These are phyloP conservation scores for Aspiorhynchus laticeps DNA, from an alignment of 2,113 vertebrate genomes.

Conservation along the genomic window DNA sequence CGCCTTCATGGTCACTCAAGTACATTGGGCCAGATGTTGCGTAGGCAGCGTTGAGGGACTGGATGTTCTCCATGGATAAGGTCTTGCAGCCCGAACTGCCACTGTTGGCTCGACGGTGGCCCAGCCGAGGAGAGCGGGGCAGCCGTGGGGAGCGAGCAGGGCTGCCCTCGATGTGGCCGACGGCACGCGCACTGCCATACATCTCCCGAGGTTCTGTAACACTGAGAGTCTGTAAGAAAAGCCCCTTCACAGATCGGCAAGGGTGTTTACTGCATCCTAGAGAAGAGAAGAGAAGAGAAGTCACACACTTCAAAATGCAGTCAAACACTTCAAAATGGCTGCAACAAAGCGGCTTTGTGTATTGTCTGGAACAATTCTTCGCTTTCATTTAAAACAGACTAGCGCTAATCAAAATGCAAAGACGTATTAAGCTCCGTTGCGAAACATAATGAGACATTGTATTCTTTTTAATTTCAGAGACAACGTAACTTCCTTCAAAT, in stretches of 20 bases:
- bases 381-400: conserved; percentile 2
- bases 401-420: conserved; percentile 9
- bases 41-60: conserved; percentile 98
- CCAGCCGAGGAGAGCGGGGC: conserved; percentile 94
- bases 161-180: conserved; percentile 94
- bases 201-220: conserved; percentile 78
- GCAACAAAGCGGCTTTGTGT: background rate
- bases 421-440: background rate
- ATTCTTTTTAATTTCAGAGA: background rate
- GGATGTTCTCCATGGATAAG: conserved; percentile 99
- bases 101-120: conserved; percentile 90
- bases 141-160: conserved; percentile 95
- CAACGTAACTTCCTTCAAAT: conserved; percentile 3
- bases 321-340: conserved; percentile 30
- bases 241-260: conserved; percentile 69
- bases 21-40: conserved; percentile 99
- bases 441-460: background rate
- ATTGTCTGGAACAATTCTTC: background rate
- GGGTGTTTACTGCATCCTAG: conserved; percentile 74
- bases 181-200: conserved; percentile 96
- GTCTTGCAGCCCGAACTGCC: conserved; percentile 92
- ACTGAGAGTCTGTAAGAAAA: conserved; percentile 72
- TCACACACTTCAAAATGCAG: conserved; percentile 30
- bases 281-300: conserved; percentile 7
- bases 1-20: conserved; percentile 94